Evolutionary conservation across 2,113 vertebrate genomes (phyloP), one percentile per base, ranked within the genome.

Genomic region (Caretta caretta): DNA sequence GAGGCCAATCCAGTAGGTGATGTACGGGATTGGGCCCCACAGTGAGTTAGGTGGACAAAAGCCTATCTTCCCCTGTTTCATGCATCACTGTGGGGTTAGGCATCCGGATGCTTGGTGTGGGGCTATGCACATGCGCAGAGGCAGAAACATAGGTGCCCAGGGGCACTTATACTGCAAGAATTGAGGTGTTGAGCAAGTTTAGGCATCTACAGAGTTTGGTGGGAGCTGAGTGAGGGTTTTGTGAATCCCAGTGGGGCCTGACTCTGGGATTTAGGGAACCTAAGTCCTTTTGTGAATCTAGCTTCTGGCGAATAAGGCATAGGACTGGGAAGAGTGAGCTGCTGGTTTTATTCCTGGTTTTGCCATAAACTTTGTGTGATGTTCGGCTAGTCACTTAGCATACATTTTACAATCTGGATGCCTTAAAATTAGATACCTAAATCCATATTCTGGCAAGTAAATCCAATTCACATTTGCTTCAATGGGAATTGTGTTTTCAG

Each of bases 351-450:
- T 80, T 81, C n/a, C n/a, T 62, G 31, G 20, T 46, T n/a, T 54
- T 84, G 6, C 38, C 29, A 53, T 46, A n/a, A 75, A 83, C 10
- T 65, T 65, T 54, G 48, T 3, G 7, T 24, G 48, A 75, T 50
- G n/a, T 19, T 25, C n/a, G 48, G 10, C 5, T 83, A 81, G 22
- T 16, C 65, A 53, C 65, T 90, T 46, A 83, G 81, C 42, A 3
- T 13, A 56, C 50, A 59, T 48, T 57, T n/a, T 56, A 42, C 1
- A 49, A 79, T 38, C 1, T 0, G 0, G 42, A 56, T 69, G 5
- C 1, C 82, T 76, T 75, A 42, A 42, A 42, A 6, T 25, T 53
- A 88, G 49, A 29, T 75, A 31, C 54, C 38, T 50, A 91, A 79
- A 59, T 84, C 51, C 54, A 29, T 14, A 1, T 12, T 90, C 76